These are phyloP conservation scores for Euura lappo DNA, from an alignment of 1,140 invertebrate genomes.

Conservation along the genomic window DNA sequence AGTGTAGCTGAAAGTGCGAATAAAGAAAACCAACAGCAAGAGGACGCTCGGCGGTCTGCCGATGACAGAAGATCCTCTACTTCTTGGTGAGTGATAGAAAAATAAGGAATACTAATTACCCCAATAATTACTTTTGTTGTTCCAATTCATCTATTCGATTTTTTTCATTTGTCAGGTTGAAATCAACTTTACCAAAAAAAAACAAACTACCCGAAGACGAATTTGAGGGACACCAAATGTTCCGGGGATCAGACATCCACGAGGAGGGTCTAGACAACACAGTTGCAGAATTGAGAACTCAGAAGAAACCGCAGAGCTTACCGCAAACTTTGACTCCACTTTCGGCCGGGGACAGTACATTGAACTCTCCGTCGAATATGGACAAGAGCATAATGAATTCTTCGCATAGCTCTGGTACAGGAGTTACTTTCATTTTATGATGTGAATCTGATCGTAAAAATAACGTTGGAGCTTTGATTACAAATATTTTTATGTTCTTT, in stretches of 20 bases:
- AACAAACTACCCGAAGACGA: slow-evolving; percentile 24
- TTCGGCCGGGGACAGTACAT: slow-evolving; percentile 13
- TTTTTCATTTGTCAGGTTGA: slow-evolving; percentile 24
- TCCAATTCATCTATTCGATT: background rate
- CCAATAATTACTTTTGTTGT: too few species aligned
- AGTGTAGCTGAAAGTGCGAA: slow-evolving; percentile 23
- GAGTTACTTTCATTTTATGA: background rate
- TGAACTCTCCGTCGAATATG: slow-evolving; percentile 24
- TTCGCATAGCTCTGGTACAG: slow-evolving; percentile 2
- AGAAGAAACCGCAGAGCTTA: slow-evolving; percentile 22
- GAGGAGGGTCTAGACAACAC: slow-evolving; percentile 41
- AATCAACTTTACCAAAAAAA: slow-evolving; percentile 19
- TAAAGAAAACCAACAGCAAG: slow-evolving; percentile 46
- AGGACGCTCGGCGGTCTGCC: slow-evolving; percentile 24
- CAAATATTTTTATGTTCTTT: slow-evolving; percentile 13
- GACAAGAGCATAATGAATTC: slow-evolving; percentile 28
- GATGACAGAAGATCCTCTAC: slow-evolving; percentile 45
- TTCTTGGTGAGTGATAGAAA: background rate
- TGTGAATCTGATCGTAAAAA: background rate
- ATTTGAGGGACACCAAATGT: slow-evolving; percentile 31
- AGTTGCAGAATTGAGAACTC: slow-evolving; percentile 34
- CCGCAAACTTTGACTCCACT: background rate
- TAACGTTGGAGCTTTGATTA: too few species aligned
- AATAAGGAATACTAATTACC: background rate
- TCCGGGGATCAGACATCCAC: slow-evolving; percentile 25